Percentiles rank a stretch among this genome's conserved stretches.
Conservation (phyloP, 2,113 vertebrate genomes). For the Sebastes schlegelii region DNA sequence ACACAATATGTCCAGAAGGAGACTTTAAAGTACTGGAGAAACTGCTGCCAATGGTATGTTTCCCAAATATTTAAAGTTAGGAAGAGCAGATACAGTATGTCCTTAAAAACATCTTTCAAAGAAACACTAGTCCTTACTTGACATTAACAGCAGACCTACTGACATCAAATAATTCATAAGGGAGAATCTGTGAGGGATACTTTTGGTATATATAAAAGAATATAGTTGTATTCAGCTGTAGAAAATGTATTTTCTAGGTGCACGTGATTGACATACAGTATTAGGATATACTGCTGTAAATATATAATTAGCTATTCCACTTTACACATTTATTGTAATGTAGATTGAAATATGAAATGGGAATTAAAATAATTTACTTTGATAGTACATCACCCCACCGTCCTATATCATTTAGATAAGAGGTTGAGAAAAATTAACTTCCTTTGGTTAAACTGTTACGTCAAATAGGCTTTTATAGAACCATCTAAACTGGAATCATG, state of each 20-base stretch:
- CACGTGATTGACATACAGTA: not conserved
- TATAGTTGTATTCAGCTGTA: no score
- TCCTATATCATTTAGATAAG: not conserved
- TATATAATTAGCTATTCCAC: not conserved
- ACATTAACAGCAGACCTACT: not conserved
- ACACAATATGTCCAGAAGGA: constrained; percentile 82
- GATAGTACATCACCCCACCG: not conserved
- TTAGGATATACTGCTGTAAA: not conserved
- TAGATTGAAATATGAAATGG: not conserved
- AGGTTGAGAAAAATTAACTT: not conserved
- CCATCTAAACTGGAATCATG: not conserved
- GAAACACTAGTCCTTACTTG: not conserved
- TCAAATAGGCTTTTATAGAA: not conserved
- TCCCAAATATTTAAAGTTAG: not conserved
- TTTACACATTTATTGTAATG: not conserved
- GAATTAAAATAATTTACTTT: not conserved
- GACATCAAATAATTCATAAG: not conserved
- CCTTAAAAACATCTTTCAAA: not conserved
- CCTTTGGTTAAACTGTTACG: not conserved
- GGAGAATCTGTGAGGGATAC: not conserved
- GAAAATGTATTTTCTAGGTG: no score
- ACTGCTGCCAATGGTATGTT: constrained; percentile 80
- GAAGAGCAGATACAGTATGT: not conserved
- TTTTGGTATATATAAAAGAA: no score
- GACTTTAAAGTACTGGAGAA: constrained; percentile 83